Evolutionary conservation across 2,113 vertebrate species (phyloP), one percentile per base, ranked within the genome.

Genomic region (Turnix velox): DNA sequence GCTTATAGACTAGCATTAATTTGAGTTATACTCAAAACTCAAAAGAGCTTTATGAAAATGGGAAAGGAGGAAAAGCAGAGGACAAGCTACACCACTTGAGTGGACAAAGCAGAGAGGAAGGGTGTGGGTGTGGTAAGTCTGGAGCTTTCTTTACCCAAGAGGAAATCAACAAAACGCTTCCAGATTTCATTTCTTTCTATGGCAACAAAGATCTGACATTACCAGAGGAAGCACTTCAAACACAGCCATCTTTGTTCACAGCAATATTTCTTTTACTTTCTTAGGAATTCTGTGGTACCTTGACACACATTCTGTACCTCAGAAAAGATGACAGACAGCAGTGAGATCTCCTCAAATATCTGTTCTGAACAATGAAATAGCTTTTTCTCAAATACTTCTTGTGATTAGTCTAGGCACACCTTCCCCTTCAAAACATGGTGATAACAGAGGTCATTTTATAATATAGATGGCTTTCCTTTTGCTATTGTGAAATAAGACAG

Each of bases 361-460:
- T 66, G 42, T 62, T 82, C 67, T 80, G 74, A 92, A 16, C 69
- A 87, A 48, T 22, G 30, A 54, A 89, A 58, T n/a, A 46, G n/a
- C 88, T 76, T 1, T 88, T 89, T 77, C 78, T 92, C 46, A 40
- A 76, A 40, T 69, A 83, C 39, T 80, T 79, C 80, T 54, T 31
- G 54, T 40, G 87, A 84, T 91, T 89, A 89, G 87, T 33, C 71
- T 28, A 77, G 66, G 87, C 81, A 92, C 78, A 83, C 84, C 89
- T 87, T 92, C 73, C n/a, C 65, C 78, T 73, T 92, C 89, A 89
- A 96, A 95, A 93, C 84, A 91, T 96, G 87, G 78, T 87, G 94
- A 89, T 91, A 89, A 77, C 74, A 93, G 91, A 90, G 89, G 84
- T 89, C 75, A 85, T 92, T 94, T 85, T 76, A 43, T 77, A 46